These are phyloP conservation scores for Indicator indicator DNA, from an alignment of 2,113 vertebrate species.

Conservation along the genomic window DNA sequence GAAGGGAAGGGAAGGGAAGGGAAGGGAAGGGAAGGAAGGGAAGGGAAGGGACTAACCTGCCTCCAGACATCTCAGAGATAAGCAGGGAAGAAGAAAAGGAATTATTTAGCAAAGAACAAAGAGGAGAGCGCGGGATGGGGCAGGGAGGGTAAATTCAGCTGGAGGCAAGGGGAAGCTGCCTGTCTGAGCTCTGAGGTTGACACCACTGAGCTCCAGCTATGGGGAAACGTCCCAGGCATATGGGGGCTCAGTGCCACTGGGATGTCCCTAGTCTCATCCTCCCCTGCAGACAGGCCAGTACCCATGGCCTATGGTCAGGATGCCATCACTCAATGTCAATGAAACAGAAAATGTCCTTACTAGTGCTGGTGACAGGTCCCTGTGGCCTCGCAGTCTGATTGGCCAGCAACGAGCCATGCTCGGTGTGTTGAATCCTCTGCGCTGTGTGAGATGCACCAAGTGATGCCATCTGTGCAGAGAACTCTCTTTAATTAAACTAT, in stretches of 20 bases:
- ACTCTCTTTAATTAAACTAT: slow-evolving; percentile 2
- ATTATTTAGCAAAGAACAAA: not conserved
- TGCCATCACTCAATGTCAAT: accelerated
- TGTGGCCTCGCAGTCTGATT: not conserved
- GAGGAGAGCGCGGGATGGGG: not conserved
- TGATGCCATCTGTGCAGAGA: not conserved
- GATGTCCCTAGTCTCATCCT: not conserved
- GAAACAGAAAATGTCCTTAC: not conserved
- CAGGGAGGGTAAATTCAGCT: not conserved
- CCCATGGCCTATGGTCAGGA: no score
- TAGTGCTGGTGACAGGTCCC: not conserved
- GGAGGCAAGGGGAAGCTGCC: not conserved
- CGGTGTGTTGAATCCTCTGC: not conserved
- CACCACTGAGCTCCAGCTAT: not conserved
- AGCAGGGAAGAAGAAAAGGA: not conserved
- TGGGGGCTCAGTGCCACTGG: not conserved
- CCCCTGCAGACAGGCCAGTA: not conserved
- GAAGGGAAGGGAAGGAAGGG: no score
- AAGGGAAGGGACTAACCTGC: not conserved
- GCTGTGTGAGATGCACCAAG: not conserved
- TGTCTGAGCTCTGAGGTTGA: not conserved
- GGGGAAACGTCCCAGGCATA: accelerated
- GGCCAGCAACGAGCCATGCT: not conserved
- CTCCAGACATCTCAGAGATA: not conserved
- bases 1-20: not conserved